Base-by-base conservation (phyloP, 2,888 invertebrate genomes). In the Lathronympha strigana region DNA sequence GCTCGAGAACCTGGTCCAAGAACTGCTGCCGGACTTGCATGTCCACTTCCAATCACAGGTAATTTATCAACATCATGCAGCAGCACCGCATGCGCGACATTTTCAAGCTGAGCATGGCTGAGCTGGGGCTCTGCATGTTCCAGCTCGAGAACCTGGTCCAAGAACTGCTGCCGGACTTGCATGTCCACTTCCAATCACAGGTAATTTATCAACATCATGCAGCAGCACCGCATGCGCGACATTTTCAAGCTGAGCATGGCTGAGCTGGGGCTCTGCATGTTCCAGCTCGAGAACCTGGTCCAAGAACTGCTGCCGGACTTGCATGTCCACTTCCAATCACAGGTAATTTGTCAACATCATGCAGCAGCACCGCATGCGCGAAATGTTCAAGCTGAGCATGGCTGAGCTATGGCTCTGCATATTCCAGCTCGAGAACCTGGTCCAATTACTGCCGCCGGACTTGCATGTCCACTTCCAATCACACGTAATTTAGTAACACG, bases 231-330 rank as follows among this genome's bases (percentile, higher is more conserved):
- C 61, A 96, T 99, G 95, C 94, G 99, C 13, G 99, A 99, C 85
- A 98, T 99, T 96, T 99, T 99, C 92, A 99, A 99, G 85, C 99
- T 99, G 2, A 97, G 97, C 79, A 99, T 99, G 99, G 98, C 99
- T 0, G 99, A 99, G 87, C 93, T 99, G 58, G 99, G 99, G 0
- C 94, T 99, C 50, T 99, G 99, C 92, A 99, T 99, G 98, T 99
- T 98, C 90, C 99, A 99, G 82, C 92, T 99, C 73, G 99, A 99
- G 87, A 98, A 96, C 87, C 93, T 99, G 68, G 98, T 99, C 13
- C 94, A 97, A 87, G 99, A 99, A 80, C 94, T 97, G 75, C 93
- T 99, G 78, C 98, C 99, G 6, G 98, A 99, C 77, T 93, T 99
- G 74, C 96, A 98, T 83, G 95, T 97, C 72, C 99, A 98, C 88